Base-by-base conservation (phyloP, 2,113 vertebrate species). In the Cepphus grylle region DNA sequence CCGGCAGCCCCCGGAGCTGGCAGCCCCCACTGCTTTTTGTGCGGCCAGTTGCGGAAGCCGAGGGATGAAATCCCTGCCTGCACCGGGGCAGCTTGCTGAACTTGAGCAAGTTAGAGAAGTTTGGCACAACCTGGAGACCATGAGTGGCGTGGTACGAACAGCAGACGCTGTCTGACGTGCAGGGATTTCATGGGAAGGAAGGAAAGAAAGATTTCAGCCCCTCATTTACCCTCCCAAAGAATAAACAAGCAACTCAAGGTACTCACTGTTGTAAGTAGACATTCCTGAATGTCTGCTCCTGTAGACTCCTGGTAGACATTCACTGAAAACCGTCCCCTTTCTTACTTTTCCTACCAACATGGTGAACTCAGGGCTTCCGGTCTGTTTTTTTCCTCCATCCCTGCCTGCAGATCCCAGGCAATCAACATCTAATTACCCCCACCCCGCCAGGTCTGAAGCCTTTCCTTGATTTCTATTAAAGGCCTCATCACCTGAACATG, bases 41-140 rank as follows among this genome's bases (percentile, higher is more conserved):
- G 23, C 6, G 0, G 22, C 2, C 3, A n/a, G 23, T 20, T 55
- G 25, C 9, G 30, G 69, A 76, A 59, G 38, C 18, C 0, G 0
- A 29, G 15, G 15, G 23, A 10, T 43, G 62, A 58, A 58, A 70
- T 6, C 43, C 8, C 73, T 63, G 61, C 55, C 67, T 49, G 49
- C 22, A 18, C 9, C 1, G 1, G 26, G 50, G 43, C 56, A 65
- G 26, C 56, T 71, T 2, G 0, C 29, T 66, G 69, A 36, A 23
- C 25, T 8, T n/a, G 34, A 27, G 18, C 19, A 5, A 1, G 1
- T 47, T 20, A 8, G 50, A 38, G 27, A n/a, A 45, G 25, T 50
- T 55, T 43, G 18, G 40, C 27, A 65, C 15, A 30, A 20, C 15
- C 21, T 12, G 17, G 52, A 63, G 34, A 34, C 23, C 11, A 4